Evolutionary conservation across 2,888 invertebrate species (phyloP), one percentile per base, ranked within the genome.

Genomic region (Spilosoma lubricipeda): DNA sequence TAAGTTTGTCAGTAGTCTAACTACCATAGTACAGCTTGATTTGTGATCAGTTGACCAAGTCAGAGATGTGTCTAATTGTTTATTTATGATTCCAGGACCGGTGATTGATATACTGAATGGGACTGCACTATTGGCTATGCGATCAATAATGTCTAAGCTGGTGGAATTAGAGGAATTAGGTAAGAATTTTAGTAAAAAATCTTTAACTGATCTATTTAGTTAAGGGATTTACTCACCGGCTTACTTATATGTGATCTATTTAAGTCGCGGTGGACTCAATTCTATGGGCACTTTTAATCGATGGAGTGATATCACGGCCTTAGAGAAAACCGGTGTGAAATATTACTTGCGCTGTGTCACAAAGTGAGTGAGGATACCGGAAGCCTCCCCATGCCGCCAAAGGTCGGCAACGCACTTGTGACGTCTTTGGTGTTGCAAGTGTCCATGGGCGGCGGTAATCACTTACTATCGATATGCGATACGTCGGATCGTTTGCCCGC

Each of bases 91-190:
- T 96, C 72, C 92, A 97, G 97, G 96, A 68, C 97, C 97, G 0
- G 86, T 97, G 77, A 96, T 97, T 23, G 97, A 97, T 88, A 97
- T 97, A 81, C 93, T 97, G 66, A 97, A 97, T 84, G 97, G 97
- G 7, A 97, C 97, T 20, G 96, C 97, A 11, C 96, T 97, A 81
- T 96, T 97, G 81, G 97, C 97, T 2, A 96, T 97, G 96, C 93
- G 97, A 87, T 97, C 97, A 13, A 97, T 97, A 78, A 96, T 97
- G 65, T 97, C 97, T 0, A 98, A 98, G 93, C 90, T 97, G 68
- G 97, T 97, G 33, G 96, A 96, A 33, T 92, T 96, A 5, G 96
- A 97, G 87, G 97, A 97, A 94, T 94, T 97, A 80, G 97, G 97
- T 97, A 95, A 96, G 94, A 71, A 63, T 27, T 59, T 59, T n/a